Conservation (phyloP, 2,797 vertebrate species). For the Macroramphosus scolopax region DNA sequence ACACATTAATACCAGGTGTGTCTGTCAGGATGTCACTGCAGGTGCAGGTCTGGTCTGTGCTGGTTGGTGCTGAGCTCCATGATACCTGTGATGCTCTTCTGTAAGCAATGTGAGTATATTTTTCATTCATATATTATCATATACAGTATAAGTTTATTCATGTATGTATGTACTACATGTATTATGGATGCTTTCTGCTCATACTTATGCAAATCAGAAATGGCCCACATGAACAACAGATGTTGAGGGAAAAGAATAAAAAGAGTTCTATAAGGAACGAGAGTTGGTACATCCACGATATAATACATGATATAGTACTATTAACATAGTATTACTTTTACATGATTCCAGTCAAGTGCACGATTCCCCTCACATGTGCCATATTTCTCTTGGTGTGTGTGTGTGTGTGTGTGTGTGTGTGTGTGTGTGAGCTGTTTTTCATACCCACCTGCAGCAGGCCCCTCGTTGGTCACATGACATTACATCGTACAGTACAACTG, state of each 20-base stretch:
- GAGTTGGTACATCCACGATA: not conserved
- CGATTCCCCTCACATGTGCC: slow-evolving; percentile 6
- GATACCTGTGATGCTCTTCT: no score
- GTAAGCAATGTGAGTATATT: no score
- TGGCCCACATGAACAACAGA: not conserved
- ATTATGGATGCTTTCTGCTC: not conserved
- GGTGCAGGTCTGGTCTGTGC: no score
- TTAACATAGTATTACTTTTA: no score
- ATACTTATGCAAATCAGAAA: not conserved
- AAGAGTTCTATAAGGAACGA: no score
- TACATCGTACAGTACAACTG: slow-evolving; percentile 11
- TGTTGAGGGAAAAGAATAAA: not conserved
- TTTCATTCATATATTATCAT: not conserved
- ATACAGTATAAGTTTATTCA: not conserved
- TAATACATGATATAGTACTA: no score
- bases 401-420: slow-evolving; percentile 22
- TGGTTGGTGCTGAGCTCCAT: no score
- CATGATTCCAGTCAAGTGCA: slow-evolving; percentile 9
- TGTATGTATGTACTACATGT: not conserved
- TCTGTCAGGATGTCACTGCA: no score
- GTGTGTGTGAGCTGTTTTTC: slow-evolving; percentile 16
- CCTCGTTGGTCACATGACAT: slow-evolving; percentile 27
- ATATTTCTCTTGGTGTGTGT: slow-evolving; percentile 14
- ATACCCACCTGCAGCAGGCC: slow-evolving; percentile 33
- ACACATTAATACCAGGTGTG: no score